Base-by-base conservation (phyloP, 2,888 invertebrate genomes). In the Dromius quadrimaculatus region DNA sequence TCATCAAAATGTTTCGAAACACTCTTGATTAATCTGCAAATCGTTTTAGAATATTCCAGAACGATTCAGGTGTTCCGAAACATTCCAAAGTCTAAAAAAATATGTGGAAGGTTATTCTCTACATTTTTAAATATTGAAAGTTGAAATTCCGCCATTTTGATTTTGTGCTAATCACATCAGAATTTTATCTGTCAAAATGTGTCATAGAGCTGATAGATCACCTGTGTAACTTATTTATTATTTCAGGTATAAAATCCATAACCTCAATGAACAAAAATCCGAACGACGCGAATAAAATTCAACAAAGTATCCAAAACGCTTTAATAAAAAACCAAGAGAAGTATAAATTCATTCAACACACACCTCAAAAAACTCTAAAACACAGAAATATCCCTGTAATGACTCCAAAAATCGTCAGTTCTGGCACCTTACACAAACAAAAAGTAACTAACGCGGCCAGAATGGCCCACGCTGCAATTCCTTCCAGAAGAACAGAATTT, bases 241-340 rank as follows among this genome's bases (percentile, higher is more conserved):
- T 15, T 43, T 43, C 17, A 5, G 20, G 15, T 43, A n/a, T n/a
- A 2, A 2, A n/a, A 38, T n/a, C 41, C 13, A 41, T 19, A 13
- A 5, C 15, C 43, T 1, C 43, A n/a, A 43, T 43, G n/a, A n/a
- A n/a, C n/a, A n/a, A n/a, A 32, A 32, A 32, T 32, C 5, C 32
- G 32, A 32, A 8, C n/a, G n/a, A n/a, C n/a, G n/a, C n/a, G n/a
- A 45, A 63, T 9, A 41, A 28, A 41, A 43, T 43, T 0, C 63
- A 63, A 41, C 22, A 17, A 28, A 23, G 23, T 13, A 43, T 63
- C 17, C 43, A 63, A 17, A 43, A 63, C 15, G 22, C 63, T 1
- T 23, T 63, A 1, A 1, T 22, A 5, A 22, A 28, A 23, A 63
- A 63, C n/a, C 41, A 63, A 19, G 63, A 43, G 28, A 41, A 63